Evolutionary conservation across 2,113 vertebrate genomes (phyloP), one percentile per base, ranked within the genome.

Genomic region (Lepus americanus): DNA sequence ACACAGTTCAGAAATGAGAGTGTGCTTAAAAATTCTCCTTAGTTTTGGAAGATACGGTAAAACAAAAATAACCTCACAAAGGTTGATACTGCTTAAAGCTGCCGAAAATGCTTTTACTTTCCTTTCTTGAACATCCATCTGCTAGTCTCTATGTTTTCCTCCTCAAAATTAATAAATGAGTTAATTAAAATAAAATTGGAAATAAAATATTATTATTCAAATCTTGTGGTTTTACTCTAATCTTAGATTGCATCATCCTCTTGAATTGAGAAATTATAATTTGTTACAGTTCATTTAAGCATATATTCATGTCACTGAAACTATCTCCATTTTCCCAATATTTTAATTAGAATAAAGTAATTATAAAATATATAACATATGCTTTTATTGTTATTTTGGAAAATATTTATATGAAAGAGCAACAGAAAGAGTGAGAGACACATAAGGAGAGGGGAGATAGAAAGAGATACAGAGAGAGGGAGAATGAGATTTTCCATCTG

Each of bases 221-320:
- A 44, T 44, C 69, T 59, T 9, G 2, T 80, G 33, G 25, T 59
- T 96, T 82, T 78, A 87, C 51, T 53, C 55, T 29, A 16, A 53
- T 0, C 3, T 61, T 73, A 39, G 23, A 76, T 31, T 73, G 19
- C 3, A 59, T 3, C 69, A 27, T 22, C 77, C 66, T 92, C n/a
- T 79, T 87, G 59, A 67, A 55, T 16, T 17, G 9, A 70, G 33
- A n/a, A 69, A 69, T 53, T 49, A 70, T 64, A 84, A 23, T 27
- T 13, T 66, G 27, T 67, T 70, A 25, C 10, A 80, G 27, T 61
- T 78, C 53, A 55, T 76, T 84, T 90, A 67, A 85, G 59, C 2
- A 20, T 59, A n/a, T 1, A n/a, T 88, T 91, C 55, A 91, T 36
- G 91, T 90, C 82, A 13, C n/a, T 51, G 29, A 86, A 76, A 64